Evolutionary conservation across 2,113 vertebrate species (phyloP).

Genomic region (Anoplopoma fimbria): DNA sequence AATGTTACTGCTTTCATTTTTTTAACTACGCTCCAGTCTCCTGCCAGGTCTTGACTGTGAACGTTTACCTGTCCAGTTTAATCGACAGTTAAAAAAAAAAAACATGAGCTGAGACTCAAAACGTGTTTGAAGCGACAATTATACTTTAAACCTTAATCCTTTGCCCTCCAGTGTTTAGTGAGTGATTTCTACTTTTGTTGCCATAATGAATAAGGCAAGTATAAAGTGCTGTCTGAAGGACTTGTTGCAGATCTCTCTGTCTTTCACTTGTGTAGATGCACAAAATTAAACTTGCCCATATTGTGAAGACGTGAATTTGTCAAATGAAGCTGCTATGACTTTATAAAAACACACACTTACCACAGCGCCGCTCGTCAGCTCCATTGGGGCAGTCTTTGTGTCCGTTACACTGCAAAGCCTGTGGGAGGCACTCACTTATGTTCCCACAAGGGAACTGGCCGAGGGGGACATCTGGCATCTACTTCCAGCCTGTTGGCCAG

Average conservation of each 20-base stretch:
- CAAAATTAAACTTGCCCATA: background rate
- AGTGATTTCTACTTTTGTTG: background rate
- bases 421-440: slow-evolving; percentile 81
- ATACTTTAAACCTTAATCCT: too few species aligned
- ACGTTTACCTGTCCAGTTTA: too few species aligned
- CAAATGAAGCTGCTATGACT: background rate
- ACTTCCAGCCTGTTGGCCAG: slow-evolving; percentile 47
- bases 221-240: background rate
- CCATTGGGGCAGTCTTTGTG: slow-evolving; percentile 87
- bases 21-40: too few species aligned
- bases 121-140: background rate
- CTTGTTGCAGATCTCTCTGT: background rate
- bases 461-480: slow-evolving; percentile 78
- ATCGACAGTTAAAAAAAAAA: too few species aligned
- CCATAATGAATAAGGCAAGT: background rate
- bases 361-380: slow-evolving; percentile 84
- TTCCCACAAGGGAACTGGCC: slow-evolving; percentile 89
- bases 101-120: too few species aligned
- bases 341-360: slow-evolving; percentile 64
- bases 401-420: slow-evolving; percentile 85
- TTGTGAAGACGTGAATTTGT: background rate
- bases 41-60: too few species aligned
- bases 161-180: background rate
- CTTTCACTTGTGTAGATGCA: background rate
- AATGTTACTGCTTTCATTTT: too few species aligned